Evolutionary conservation across 2,888 invertebrate genomes (phyloP).

Genomic region (Clanis bilineata): DNA sequence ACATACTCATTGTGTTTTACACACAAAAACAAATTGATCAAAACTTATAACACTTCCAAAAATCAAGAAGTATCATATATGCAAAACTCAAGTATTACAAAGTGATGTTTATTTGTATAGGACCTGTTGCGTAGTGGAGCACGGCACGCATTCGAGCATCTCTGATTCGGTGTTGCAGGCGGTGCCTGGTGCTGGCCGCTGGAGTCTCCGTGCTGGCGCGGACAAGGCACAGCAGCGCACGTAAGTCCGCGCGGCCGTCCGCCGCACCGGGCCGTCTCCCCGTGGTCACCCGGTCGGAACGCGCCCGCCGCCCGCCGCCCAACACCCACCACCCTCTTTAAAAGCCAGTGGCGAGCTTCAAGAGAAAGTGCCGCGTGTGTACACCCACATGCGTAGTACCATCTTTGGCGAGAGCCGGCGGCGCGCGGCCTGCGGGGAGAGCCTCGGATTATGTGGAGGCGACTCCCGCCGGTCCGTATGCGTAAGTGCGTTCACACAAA

Average conservation of each 20-base stretch:
- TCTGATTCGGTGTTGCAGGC: not conserved
- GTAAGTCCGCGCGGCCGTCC: slow-evolving; percentile 50
- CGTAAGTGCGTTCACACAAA: slow-evolving; percentile 81
- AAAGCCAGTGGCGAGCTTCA: slow-evolving; percentile 84
- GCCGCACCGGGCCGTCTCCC: slow-evolving; percentile 61
- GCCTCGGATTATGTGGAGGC: slow-evolving; percentile 76
- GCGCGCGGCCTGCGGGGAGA: slow-evolving; percentile 58
- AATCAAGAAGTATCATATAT: not conserved
- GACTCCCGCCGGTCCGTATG: slow-evolving; percentile 69
- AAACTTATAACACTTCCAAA: not conserved
- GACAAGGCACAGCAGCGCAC: slow-evolving; percentile 43
- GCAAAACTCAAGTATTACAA: not conserved
- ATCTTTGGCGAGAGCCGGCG: slow-evolving; percentile 70
- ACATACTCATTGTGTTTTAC: not conserved
- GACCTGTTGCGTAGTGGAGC: not conserved
- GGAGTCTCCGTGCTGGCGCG: slow-evolving; percentile 30
- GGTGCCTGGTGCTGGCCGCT: slow-evolving; percentile 17
- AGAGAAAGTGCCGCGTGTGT: slow-evolving; percentile 83
- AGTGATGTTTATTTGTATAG: not conserved
- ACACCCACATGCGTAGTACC: slow-evolving; percentile 78
- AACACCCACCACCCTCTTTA: slow-evolving; percentile 75
- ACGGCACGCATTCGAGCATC: not conserved
- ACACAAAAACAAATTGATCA: not conserved
- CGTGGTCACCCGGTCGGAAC: slow-evolving; percentile 83
- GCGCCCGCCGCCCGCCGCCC: slow-evolving; percentile 55